phyloP scores from a whole-genome alignment of 2,888 invertebrate genomes.

The Sussaba pulchella region DNA sequence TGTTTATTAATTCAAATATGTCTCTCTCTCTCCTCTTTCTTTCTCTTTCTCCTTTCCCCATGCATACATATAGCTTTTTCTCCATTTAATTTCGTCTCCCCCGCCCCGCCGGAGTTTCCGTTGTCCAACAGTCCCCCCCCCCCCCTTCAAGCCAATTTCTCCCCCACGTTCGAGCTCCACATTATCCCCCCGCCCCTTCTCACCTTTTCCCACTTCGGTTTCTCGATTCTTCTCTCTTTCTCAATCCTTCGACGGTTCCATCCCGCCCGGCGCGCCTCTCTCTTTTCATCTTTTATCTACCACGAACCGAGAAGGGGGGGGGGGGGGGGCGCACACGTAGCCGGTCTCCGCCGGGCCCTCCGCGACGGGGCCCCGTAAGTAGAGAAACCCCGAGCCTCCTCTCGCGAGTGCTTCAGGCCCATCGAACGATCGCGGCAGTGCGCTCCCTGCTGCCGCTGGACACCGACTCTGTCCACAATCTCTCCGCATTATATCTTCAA shows the following conservation, averaged over 20 bases:
- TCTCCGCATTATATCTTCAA: neutral
- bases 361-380: conserved; percentile 19
- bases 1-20: no score
- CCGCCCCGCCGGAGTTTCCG: conserved; percentile 38
- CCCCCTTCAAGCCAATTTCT: conserved; percentile 54
- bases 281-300: conserved; percentile 55
- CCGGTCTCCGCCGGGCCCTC: conserved; percentile 9
- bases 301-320: no score
- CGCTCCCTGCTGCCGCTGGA: conserved; percentile 46
- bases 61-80: neutral
- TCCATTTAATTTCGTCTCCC: conserved; percentile 20
- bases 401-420: conserved; percentile 36
- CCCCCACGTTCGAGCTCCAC: conserved; percentile 16
- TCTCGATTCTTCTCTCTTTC: conserved; percentile 37
- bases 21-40: no score
- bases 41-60: no score
- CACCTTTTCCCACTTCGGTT: neutral
- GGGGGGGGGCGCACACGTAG: no score
- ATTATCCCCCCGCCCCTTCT: conserved; percentile 21
- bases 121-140: conserved; percentile 52
- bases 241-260: neutral
- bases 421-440: conserved; percentile 55
- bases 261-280: neutral
- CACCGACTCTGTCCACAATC: neutral
- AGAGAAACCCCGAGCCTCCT: conserved; percentile 53